A percentile compares a stretch with the other conserved stretches of the same genome.
phyloP scores from a whole-genome alignment of 2,888 invertebrate genomes.

The Cosmia trapezina region DNA sequence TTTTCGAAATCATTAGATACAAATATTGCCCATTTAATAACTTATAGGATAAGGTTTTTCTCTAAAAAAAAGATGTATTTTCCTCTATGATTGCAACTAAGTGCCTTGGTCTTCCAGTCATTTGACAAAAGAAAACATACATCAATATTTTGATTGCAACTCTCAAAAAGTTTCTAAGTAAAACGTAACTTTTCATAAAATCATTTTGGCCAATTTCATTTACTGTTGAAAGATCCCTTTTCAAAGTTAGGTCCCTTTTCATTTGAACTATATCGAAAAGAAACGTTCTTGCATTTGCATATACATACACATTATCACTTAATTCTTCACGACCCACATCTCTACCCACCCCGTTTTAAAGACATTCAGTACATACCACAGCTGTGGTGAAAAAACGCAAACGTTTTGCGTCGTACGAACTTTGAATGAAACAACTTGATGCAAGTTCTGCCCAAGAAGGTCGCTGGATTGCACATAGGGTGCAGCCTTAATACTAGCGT shows the following conservation, averaged over 20 bases:
- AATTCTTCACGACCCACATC: conserved; percentile 37
- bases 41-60: no score
- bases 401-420: conserved; percentile 68
- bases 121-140: not conserved
- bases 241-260: not conserved
- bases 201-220: not conserved
- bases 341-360: conserved; percentile 12
- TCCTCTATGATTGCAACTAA: no score
- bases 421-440: conserved; percentile 72
- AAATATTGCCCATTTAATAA: no score
- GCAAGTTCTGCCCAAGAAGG: conserved; percentile 77
- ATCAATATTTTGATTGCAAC: no score
- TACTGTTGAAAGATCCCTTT: not conserved
- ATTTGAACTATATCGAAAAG: not conserved
- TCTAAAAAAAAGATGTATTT: not conserved
- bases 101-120: not conserved
- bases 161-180: not conserved
- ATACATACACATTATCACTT: not conserved
- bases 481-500: conserved; percentile 66
- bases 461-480: conserved; percentile 77
- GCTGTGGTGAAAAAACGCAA: conserved; percentile 51
- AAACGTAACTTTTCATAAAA: not conserved
- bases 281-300: not conserved
- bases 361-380: conserved; percentile 33
- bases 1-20: no score